These are phyloP conservation scores for Istiophorus platypterus DNA, from an alignment of 2,113 vertebrate species.

Conservation along the genomic window DNA sequence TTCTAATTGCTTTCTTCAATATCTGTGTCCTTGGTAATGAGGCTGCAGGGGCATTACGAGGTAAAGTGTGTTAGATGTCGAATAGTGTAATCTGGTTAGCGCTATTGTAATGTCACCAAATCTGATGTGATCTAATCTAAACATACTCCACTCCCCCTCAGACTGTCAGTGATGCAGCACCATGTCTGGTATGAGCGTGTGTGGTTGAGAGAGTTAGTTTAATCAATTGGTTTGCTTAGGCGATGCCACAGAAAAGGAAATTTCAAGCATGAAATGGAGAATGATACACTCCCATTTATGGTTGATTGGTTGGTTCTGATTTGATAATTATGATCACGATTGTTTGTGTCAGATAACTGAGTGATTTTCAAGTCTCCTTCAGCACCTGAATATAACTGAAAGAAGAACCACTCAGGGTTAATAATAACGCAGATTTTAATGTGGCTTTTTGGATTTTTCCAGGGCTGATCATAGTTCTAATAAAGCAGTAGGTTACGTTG, in stretches of 20 bases:
- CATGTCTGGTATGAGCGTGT: constrained; percentile 2
- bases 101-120: constrained; percentile 73
- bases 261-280: constrained; percentile 45
- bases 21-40: constrained; percentile 68
- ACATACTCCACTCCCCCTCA: neutral
- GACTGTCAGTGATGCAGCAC: constrained; percentile 52
- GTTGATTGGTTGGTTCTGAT: constrained; percentile 8
- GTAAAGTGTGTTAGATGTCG: constrained; percentile 68
- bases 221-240: constrained; percentile 35
- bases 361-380: neutral
- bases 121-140: constrained; percentile 71
- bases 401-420: neutral
- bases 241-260: constrained; percentile 19
- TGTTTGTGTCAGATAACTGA: constrained; percentile 22
- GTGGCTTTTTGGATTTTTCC: neutral
- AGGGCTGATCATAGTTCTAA: neutral
- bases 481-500: neutral
- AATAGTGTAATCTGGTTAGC: constrained; percentile 71
- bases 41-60: constrained; percentile 55
- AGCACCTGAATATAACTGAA: neutral
- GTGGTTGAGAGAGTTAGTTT: constrained; percentile 23
- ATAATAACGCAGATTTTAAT: neutral
- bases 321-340: constrained; percentile 7
- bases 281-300: constrained; percentile 2
- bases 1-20: constrained; percentile 57